Evolutionary conservation across 2,888 invertebrate genomes (phyloP), one percentile per base, ranked within the genome.

Genomic region (Conchocele bisecta): DNA sequence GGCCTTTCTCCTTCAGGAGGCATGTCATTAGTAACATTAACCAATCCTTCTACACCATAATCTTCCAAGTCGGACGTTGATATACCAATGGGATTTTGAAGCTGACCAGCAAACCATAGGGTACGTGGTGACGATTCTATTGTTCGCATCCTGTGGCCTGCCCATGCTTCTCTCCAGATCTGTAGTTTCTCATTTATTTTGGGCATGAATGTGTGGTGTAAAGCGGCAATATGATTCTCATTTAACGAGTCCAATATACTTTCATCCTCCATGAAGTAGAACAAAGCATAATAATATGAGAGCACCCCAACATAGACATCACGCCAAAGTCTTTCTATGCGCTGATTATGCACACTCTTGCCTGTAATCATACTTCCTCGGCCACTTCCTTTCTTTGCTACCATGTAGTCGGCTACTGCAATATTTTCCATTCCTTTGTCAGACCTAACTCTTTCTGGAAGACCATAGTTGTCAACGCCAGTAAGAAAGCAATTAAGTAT

Each of bases 211-310:
- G 54, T 51, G 56, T 66, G 48, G 33, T 74, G 72, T 13, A 75
- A 22, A 9, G 69, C 71, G 42, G 7, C 33, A 15, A 75, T 48
- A 33, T 74, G 59, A 13, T 20, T 31, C 3, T 65, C 59, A 51
- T 65, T 66, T 20, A 75, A 22, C 20, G 44, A 26, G 44, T 75
- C 64, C 13, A 79, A 39, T 13, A 73, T 53, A 13, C 48, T 54
- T 20, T 58, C 31, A 53, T 75, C 67, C 28, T 75, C 75, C 67
- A 75, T 75, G 54, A 44, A 67, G 50, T 70, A 57, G 50, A 78
- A 72, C n/a, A 75, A 24, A 20, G 51, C 26, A 31, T 68, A 66
- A 29, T 63, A 78, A 35, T 48, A 70, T 28, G 33, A 17, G 4
- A 74, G 35, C 9, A 75, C 72, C 2, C 72, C 75, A 24, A 41